phyloP scores from a whole-genome alignment of 2,113 vertebrate species.

The Perccottus glenii region DNA sequence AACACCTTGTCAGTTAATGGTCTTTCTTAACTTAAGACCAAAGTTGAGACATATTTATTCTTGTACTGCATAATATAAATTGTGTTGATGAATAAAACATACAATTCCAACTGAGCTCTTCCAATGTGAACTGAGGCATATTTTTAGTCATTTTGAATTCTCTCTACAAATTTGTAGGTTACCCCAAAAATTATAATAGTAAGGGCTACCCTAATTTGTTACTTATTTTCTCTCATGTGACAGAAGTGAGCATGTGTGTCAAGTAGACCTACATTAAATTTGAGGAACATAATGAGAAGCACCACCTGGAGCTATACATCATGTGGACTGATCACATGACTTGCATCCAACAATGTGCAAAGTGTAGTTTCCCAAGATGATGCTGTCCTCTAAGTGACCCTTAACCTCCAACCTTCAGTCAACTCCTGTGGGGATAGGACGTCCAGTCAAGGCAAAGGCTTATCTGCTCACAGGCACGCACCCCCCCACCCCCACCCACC shows the following conservation, averaged over 20 bases:
- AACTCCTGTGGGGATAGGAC: conserved; percentile 22
- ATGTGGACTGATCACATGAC: conserved; percentile 18
- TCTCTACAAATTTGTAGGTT: too few relatives aligned
- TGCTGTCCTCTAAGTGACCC: conserved; percentile 16
- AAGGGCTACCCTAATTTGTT: neutral
- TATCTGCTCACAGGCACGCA: conserved; percentile 5
- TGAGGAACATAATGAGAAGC: conserved; percentile 1
- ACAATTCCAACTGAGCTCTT: too few relatives aligned
- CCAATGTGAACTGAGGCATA: too few relatives aligned
- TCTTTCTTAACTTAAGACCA: too few relatives aligned
- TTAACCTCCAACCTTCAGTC: conserved; percentile 49
- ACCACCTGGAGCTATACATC: conserved; percentile 2
- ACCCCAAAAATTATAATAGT: too few relatives aligned
- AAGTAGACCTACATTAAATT: conserved; percentile 35
- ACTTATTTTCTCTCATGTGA: conserved; percentile 19
- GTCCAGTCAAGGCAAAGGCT: conserved; percentile 10
- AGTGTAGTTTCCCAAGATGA: conserved; percentile 3
- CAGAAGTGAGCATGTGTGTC: conserved; percentile 17
- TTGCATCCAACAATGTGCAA: conserved; percentile 9
- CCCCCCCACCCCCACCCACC: neutral
- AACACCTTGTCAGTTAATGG: too few relatives aligned
- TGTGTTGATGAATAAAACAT: too few relatives aligned
- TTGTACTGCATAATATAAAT: too few relatives aligned
- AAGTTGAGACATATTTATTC: too few relatives aligned
- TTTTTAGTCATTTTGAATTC: too few relatives aligned